Evolutionary conservation across 2,797 vertebrate species (phyloP).

Genomic region (Meriones psammophilus): DNA sequence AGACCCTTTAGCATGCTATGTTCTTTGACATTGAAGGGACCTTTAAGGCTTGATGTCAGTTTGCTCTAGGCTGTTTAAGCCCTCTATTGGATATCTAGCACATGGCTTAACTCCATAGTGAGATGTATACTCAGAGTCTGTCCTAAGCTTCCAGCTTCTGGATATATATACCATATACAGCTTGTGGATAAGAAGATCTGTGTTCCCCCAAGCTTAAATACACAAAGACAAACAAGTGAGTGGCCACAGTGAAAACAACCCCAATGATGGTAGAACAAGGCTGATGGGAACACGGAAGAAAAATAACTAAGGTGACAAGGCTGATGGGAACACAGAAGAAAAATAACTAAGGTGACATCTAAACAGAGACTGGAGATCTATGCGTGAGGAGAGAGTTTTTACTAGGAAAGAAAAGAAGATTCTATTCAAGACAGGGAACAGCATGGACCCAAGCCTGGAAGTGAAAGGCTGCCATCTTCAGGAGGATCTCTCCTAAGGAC

Average conservation of each 20-base stretch:
- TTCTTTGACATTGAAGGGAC: background rate
- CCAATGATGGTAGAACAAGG: background rate
- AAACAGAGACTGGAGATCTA: background rate
- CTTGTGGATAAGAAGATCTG: background rate
- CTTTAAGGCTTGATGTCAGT: background rate
- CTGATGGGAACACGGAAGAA: background rate
- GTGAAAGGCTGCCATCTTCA: constrained; percentile 71
- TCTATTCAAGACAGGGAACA: background rate
- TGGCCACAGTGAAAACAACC: background rate
- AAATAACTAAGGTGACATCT: background rate
- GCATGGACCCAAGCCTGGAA: constrained; percentile 38
- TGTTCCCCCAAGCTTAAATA: background rate
- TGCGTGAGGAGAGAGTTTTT: background rate
- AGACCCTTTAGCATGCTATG: background rate
- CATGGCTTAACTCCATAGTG: background rate
- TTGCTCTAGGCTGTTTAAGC: background rate
- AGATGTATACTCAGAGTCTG: background rate
- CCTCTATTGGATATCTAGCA: background rate
- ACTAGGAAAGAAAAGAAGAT: background rate
- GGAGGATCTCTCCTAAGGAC: background rate
- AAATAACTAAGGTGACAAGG: background rate
- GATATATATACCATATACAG: background rate
- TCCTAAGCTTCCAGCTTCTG: background rate
- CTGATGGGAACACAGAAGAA: background rate
- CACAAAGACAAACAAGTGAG: background rate